These are phyloP conservation scores for Nannoperca obscura DNA, from an alignment of 2,797 vertebrate species.

Conservation along the genomic window DNA sequence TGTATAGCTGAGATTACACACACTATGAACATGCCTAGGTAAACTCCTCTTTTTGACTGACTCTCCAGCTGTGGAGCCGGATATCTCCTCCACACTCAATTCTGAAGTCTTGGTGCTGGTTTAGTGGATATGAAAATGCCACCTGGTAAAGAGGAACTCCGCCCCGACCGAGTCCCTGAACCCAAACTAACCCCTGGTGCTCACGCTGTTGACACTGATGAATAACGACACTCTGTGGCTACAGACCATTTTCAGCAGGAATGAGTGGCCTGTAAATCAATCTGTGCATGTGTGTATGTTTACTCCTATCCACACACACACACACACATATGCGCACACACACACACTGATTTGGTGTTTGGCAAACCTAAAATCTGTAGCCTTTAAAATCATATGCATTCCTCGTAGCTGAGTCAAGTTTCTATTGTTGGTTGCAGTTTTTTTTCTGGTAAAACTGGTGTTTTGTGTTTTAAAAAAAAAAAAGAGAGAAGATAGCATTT, in stretches of 20 bases:
- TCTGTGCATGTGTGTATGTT: slow-evolving; percentile 75
- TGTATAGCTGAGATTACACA: slow-evolving; percentile 68
- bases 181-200: slow-evolving; percentile 85
- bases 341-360: slow-evolving; percentile 73
- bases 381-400: slow-evolving; percentile 94
- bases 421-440: slow-evolving; percentile 87
- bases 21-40: slow-evolving; percentile 86
- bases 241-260: slow-evolving; percentile 91
- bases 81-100: slow-evolving; percentile 57
- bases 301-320: slow-evolving; percentile 69
- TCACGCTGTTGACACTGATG: slow-evolving; percentile 88
- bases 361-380: slow-evolving; percentile 89
- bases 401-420: slow-evolving; percentile 90
- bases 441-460: slow-evolving; percentile 86
- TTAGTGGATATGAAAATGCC: slow-evolving; percentile 70
- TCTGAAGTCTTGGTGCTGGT: slow-evolving; percentile 83
- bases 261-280: slow-evolving; percentile 88
- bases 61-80: slow-evolving; percentile 81
- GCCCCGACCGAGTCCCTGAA: slow-evolving; percentile 45
- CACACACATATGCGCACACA: slow-evolving; percentile 54
- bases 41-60: slow-evolving; percentile 68
- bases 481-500: slow-evolving; percentile 60
- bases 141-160: slow-evolving; percentile 74
- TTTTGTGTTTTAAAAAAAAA: slow-evolving; percentile 76
- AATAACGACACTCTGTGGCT: slow-evolving; percentile 89